These are phyloP conservation scores for Antidorcas marsupialis DNA, from an alignment of 2,113 vertebrate species.

Conservation along the genomic window DNA sequence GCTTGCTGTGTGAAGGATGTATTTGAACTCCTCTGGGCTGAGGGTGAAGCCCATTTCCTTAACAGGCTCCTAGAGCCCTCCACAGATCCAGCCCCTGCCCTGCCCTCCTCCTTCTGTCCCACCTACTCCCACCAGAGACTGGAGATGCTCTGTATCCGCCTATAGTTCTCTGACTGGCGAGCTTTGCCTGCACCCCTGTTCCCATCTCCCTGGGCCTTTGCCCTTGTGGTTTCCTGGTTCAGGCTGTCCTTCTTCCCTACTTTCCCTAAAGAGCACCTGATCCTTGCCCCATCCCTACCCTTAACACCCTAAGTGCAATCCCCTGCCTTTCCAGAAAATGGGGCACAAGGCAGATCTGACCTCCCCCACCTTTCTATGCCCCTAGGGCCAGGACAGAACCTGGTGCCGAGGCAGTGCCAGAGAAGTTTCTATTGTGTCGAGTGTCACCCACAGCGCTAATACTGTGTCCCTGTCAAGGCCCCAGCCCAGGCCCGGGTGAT, in stretches of 20 bases:
- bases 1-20: background rate
- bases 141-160: background rate
- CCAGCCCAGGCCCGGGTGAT: no score
- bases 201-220: background rate
- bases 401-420: background rate
- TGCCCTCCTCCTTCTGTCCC: background rate
- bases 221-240: background rate
- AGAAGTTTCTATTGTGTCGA: background rate
- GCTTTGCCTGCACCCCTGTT: fast-evolving
- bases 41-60: background rate
- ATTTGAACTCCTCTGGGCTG: background rate
- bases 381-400: no score
- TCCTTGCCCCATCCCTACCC: no score
- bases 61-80: background rate
- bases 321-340: no score
- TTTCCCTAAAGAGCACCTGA: no score
- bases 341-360: no score
- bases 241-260: no score
- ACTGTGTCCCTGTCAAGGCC: background rate
- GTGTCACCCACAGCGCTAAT: background rate
- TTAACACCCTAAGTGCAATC: no score
- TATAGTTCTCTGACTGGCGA: background rate
- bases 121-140: background rate
- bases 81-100: background rate
- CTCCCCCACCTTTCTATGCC: no score